phyloP scores from a whole-genome alignment of 2,888 invertebrate species.

The Pristionchus fissidentatus region DNA sequence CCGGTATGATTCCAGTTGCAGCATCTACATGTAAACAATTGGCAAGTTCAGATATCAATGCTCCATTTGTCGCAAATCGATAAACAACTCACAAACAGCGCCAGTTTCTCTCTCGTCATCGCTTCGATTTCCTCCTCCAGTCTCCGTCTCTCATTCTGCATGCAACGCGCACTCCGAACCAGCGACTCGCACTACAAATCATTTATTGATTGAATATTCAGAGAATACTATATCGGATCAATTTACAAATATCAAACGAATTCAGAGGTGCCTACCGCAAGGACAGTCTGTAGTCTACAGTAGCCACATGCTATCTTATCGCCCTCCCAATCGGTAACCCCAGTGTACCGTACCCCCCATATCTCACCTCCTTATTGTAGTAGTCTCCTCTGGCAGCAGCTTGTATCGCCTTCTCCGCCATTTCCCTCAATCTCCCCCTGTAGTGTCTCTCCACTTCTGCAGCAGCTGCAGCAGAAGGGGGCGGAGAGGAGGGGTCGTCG shows the following conservation, averaged over 20 bases:
- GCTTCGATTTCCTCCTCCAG: slow-evolving; percentile 23
- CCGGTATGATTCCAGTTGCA: too few species aligned
- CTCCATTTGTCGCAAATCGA: not conserved
- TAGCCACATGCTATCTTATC: too few species aligned
- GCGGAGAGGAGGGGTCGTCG: too few species aligned
- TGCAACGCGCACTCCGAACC: slow-evolving; percentile 27
- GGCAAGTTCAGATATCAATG: too few species aligned
- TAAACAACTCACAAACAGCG: slow-evolving; percentile 15
- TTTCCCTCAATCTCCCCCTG: slow-evolving; percentile 17
- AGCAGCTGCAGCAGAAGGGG: not conserved
- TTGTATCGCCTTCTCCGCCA: not conserved
- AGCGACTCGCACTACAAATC: slow-evolving; percentile 33
- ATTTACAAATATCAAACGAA: not conserved
- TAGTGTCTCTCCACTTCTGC: slow-evolving; percentile 29
- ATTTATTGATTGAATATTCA: not conserved
- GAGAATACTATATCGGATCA: not conserved
- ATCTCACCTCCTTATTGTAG: slow-evolving; percentile 39
- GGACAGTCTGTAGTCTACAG: too few species aligned
- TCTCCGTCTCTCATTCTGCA: slow-evolving; percentile 9
- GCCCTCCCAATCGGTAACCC: not conserved
- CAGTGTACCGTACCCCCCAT: not conserved
- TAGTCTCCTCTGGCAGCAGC: slow-evolving; percentile 35
- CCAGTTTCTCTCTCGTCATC: slow-evolving; percentile 18
- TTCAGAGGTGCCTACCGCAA: too few species aligned
- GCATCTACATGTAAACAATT: too few species aligned